Base-by-base conservation (phyloP, 2,888 invertebrate genomes). In the Strigamia crassipes region DNA sequence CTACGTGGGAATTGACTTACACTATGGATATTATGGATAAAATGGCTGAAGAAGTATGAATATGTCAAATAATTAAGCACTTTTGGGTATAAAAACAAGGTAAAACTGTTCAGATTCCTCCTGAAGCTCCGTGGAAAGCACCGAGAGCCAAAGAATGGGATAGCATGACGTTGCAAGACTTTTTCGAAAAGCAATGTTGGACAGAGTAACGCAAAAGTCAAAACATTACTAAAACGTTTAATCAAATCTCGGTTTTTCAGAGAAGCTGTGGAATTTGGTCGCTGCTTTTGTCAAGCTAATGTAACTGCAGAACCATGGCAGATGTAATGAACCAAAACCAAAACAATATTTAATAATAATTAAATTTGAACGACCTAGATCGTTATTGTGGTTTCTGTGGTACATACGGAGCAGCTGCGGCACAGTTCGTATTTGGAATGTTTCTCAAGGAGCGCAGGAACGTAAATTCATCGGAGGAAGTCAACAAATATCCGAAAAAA, bases 381-480 rank as follows among this genome's bases (percentile, higher is more conserved):
- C 85, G 0, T 83, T 85, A 9, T 83, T 86, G 41, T 86, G 85
- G 84, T 86, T 85, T 83, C 82, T 86, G 81, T 85, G 85, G 83
- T 86, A 86, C 79, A 83, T 84, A 18, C 83, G 83, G 42, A 51
- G 84, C 38, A 82, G 84, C 15, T 84, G 85, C 4, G 85, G 85
- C 12, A 84, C 85, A 21, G 82, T 84, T 79, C 82, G 27, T 6
- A 83, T 83, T n/a, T 83, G 83, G 83, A 83, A 83, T 21, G 83
- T 84, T n/a, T 83, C 84, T 42, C 84, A 84, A 23, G 85, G 85
- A 0, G 86, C 85, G n/a, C 85, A 89, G 86, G 89, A 89, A 84
- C 84, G 86, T 66, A 88, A 88, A 84, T 85, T 88, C 81, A 83
- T 86, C 23, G 89, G 89, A 18, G 89, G 89, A 21, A 86, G 88